phyloP scores from a whole-genome alignment of 1,140 invertebrate genomes.

The Habropoda laboriosa region DNA sequence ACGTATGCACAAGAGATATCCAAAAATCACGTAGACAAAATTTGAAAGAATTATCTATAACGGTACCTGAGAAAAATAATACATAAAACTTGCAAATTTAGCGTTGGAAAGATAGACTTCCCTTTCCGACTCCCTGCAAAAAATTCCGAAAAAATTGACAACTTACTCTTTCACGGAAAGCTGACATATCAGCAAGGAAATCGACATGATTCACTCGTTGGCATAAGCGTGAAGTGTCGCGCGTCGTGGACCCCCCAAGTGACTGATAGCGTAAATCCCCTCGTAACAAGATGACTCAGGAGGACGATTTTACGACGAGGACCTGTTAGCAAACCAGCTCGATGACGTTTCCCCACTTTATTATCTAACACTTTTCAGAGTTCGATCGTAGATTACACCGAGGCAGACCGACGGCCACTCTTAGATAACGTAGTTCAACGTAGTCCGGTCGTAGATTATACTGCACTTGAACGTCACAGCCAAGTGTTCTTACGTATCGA shows the following conservation, averaged over 20 bases:
- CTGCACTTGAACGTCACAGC: conserved; percentile 20
- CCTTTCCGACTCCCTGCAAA: no score
- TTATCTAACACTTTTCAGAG: conserved; percentile 27
- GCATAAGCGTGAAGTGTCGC: not conserved
- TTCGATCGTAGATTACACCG: conserved; percentile 27
- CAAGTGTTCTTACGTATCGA: conserved; percentile 34
- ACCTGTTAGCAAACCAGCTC: not conserved
- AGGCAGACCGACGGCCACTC: not conserved
- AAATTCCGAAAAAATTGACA: no score
- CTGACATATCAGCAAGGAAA: not conserved
- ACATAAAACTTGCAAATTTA: no score
- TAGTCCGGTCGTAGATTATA: conserved; percentile 22
- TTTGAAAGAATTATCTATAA: no score
- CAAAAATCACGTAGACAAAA: no score
- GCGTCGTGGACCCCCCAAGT: no score
- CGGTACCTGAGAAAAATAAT: no score
- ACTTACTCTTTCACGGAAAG: conserved; percentile 6
- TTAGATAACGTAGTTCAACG: not conserved
- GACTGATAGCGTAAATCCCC: not conserved
- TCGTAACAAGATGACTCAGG: not conserved
- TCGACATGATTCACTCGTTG: not conserved
- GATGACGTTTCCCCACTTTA: conserved; percentile 24
- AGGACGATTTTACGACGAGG: conserved; percentile 37
- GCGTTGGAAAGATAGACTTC: no score
- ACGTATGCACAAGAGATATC: no score